Conservation (phyloP, 2,797 vertebrate species). For the Dryobates pubescens region DNA sequence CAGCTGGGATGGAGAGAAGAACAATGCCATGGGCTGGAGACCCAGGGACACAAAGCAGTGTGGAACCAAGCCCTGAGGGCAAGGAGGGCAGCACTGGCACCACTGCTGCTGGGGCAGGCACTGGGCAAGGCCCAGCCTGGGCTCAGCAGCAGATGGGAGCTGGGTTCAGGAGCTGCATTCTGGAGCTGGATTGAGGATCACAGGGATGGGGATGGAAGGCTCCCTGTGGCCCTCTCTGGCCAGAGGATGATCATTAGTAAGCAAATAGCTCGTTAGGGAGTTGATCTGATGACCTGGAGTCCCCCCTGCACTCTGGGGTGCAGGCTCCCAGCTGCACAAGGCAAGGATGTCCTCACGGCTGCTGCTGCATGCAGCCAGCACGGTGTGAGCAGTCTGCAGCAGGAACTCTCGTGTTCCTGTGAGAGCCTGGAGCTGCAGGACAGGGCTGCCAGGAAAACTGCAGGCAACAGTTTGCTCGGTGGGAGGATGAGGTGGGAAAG, state of each 20-base stretch:
- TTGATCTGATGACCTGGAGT: neutral
- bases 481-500: neutral
- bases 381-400: neutral
- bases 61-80: too few species aligned
- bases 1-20: too few species aligned
- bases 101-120: too few species aligned
- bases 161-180: too few species aligned
- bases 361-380: too few species aligned
- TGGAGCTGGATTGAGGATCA: too few species aligned
- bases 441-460: neutral
- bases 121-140: too few species aligned
- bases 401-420: neutral
- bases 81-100: too few species aligned
- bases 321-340: neutral
- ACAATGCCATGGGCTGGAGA: too few species aligned
- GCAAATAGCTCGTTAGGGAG: neutral
- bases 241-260: neutral
- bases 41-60: too few species aligned
- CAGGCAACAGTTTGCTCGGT: fast-evolving
- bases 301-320: neutral
- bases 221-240: neutral
- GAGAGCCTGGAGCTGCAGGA: neutral
- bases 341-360: neutral
- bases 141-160: too few species aligned
- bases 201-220: too few species aligned